Evolutionary conservation across 2,888 invertebrate genomes (phyloP).

Genomic region (Malthinus flaveolus): DNA sequence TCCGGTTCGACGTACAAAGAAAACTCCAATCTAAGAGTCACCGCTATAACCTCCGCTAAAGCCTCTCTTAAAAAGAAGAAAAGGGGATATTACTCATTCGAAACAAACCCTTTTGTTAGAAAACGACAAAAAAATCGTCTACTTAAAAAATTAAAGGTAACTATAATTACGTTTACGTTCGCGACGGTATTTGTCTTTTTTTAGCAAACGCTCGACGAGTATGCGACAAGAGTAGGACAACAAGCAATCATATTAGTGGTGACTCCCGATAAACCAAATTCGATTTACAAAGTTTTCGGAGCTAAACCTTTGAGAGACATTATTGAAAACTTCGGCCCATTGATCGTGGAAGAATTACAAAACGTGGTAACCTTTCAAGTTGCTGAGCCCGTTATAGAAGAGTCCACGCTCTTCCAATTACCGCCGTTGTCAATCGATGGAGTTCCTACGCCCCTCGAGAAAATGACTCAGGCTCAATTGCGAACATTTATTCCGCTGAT

Average conservation of each 20-base stretch:
- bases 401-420: constrained; percentile 88
- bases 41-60: constrained; percentile 90
- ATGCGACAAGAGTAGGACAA: constrained; percentile 94
- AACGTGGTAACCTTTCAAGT: constrained; percentile 85
- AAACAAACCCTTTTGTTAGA: constrained; percentile 94
- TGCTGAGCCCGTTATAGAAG: constrained; percentile 70
- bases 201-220: constrained; percentile 93
- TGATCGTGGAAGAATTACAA: constrained; percentile 94
- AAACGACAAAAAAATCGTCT: constrained; percentile 94
- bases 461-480: constrained; percentile 94
- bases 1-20: constrained; percentile 80
- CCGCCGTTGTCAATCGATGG: constrained; percentile 93
- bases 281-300: constrained; percentile 94
- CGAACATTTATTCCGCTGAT: constrained; percentile 92
- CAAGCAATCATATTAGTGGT: constrained; percentile 96
- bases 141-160: constrained; percentile 80
- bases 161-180: constrained; percentile 37
- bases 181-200: constrained; percentile 7
- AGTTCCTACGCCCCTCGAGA: constrained; percentile 92
- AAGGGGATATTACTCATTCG: constrained; percentile 93
- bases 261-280: constrained; percentile 80
- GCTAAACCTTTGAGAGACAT: constrained; percentile 96
- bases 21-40: constrained; percentile 79
- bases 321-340: constrained; percentile 83
- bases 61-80: constrained; percentile 94